Base-by-base conservation (phyloP, 2,888 invertebrate genomes). In the Dyspetes luteomarginatus region DNA sequence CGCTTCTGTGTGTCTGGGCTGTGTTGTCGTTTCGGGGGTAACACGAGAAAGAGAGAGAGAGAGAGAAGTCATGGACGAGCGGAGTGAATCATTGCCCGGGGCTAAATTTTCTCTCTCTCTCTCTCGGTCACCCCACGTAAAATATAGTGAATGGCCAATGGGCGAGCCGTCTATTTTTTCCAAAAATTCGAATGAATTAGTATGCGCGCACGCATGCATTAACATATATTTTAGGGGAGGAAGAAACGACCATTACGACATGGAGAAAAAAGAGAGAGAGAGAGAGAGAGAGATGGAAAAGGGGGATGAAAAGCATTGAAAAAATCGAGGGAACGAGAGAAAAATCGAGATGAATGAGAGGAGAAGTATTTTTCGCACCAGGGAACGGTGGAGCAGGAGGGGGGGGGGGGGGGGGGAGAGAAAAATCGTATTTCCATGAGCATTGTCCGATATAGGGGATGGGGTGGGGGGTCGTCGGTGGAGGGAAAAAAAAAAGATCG, bases 171-270 rank as follows among this genome's bases (percentile, higher is more conserved):
- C 60, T 64, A 55, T n/a, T 36, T 87, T 90, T 89, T 83, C 88
- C 88, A 87, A 90, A 90, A 91, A 89, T 90, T 89, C 89, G 87
- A 86, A 85, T 85, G 90, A 91, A 91, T 91, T 91, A 91, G 91
- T 90, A 90, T 90, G 88, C 88, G 88, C 85, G 82, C 86, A 85
- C 86, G 86, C 84, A 85, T 85, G 87, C 84, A 89, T 89, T 89
- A 89, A 85, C 87, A 88, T 88, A 85, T 80, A 89, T 86, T 86
- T 88, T 85, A 85, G 89, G 89, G 88, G 87, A 85, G 84, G 71
- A 87, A 86, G 85, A 86, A 88, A 86, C 86, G 88, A 85, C 89
- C 89, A 89, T 90, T 90, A 88, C 85, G 85, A 12, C 19, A 26
- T 19, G 55, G 26, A 26, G 69, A 82, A n/a, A 80, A 82, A 76